phyloP scores from a whole-genome alignment of 2,888 invertebrate genomes.

The Stenchaetothrips biformis region DNA sequence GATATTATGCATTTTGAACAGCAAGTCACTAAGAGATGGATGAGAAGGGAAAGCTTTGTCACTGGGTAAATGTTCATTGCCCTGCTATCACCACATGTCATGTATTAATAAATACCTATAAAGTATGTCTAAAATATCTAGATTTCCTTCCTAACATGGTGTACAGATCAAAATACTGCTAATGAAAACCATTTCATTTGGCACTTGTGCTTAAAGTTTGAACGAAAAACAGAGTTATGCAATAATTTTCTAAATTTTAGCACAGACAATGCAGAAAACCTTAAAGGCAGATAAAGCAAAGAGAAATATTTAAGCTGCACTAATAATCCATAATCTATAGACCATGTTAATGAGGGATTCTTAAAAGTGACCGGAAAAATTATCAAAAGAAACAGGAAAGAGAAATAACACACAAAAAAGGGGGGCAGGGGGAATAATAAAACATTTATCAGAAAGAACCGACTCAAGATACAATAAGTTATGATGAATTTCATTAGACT shows the following conservation, averaged over 20 bases:
- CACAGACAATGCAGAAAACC: background rate
- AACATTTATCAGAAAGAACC: background rate
- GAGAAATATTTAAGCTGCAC: too few species aligned
- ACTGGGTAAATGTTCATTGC: background rate
- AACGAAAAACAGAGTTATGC: too few species aligned
- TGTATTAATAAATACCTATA: slow-evolving; percentile 18
- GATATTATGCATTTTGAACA: background rate
- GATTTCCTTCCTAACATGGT: slow-evolving; percentile 16
- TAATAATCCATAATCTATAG: background rate
- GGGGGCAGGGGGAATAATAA: background rate
- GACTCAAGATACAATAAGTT: background rate
- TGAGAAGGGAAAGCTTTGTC: background rate
- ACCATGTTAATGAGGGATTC: slow-evolving; percentile 8
- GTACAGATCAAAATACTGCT: slow-evolving; percentile 18
- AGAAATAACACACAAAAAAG: background rate
- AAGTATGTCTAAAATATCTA: slow-evolving; percentile 18
- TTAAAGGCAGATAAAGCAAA: too few species aligned
- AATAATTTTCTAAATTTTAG: background rate
- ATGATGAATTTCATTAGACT: slow-evolving; percentile 15
- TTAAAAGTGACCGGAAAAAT: background rate
- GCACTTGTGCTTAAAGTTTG: background rate
- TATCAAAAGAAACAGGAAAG: background rate
- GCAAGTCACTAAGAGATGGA: background rate
- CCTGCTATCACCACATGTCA: slow-evolving; percentile 15
- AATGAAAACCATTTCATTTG: background rate